These are phyloP conservation scores for Diachasmimorpha longicaudata DNA, from an alignment of 1,140 invertebrate species.

Conservation along the genomic window DNA sequence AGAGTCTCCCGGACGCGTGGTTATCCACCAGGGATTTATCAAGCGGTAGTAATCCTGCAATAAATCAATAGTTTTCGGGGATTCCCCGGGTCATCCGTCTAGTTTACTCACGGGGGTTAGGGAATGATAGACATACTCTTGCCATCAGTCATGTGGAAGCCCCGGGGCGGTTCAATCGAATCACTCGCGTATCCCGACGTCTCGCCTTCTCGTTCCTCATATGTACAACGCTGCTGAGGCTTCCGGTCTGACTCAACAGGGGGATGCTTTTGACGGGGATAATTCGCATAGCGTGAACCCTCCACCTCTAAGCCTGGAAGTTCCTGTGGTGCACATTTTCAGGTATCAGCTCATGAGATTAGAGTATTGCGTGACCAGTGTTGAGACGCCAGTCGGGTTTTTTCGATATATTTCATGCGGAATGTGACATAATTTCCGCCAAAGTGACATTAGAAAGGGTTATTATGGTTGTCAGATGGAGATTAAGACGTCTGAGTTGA, in stretches of 20 bases:
- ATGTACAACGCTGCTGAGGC: conserved; percentile 15
- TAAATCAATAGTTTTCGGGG: neutral
- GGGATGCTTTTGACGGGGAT: conserved; percentile 30
- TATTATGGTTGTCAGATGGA: too few relatives aligned
- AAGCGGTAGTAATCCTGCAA: conserved; percentile 18
- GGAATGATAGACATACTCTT: conserved; percentile 12
- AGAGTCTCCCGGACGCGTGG: conserved; percentile 40
- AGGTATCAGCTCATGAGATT: neutral
- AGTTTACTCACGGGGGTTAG: neutral
- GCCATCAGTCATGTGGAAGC: conserved; percentile 14
- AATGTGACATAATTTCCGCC: too few relatives aligned
- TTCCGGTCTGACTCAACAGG: conserved; percentile 21
- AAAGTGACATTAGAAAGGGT: too few relatives aligned
- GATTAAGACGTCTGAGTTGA: too few relatives aligned
- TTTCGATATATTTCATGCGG: neutral
- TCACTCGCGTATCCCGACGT: conserved; percentile 78
- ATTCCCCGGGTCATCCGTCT: neutral
- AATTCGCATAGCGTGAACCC: conserved; percentile 36
- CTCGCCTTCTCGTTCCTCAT: conserved; percentile 70
- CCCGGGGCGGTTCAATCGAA: conserved; percentile 58
- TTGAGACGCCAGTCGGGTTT: neutral
- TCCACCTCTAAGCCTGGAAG: conserved; percentile 39
- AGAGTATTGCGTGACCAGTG: conserved; percentile 12
- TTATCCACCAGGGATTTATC: conserved; percentile 28
- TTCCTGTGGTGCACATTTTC: conserved; percentile 28